Conservation (phyloP, 2,113 vertebrate species). For the Otolemur garnettii region DNA sequence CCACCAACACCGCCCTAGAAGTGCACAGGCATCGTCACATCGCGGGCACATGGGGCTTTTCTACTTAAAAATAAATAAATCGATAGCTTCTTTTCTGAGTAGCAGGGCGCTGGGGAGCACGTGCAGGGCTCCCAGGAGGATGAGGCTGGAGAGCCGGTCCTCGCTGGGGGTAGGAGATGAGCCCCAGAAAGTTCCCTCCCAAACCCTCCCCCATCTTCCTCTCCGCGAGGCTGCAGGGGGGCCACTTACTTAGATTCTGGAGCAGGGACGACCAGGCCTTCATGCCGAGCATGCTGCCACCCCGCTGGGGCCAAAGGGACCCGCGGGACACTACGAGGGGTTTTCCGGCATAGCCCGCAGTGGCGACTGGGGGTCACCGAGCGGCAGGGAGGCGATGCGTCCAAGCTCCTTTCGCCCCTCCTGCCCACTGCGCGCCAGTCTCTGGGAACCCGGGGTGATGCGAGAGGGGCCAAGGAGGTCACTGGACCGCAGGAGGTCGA, state of each 20-base stretch:
- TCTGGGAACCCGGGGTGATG: neutral
- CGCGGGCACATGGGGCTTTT: neutral
- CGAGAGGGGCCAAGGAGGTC: neutral
- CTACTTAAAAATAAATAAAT: slow-evolving; percentile 48
- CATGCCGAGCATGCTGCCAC: slow-evolving; percentile 75
- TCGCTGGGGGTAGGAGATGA: neutral
- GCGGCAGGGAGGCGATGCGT: neutral
- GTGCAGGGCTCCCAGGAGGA: neutral
- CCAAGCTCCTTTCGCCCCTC: neutral
- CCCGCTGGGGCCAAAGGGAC: neutral
- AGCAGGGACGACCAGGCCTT: slow-evolving; percentile 86
- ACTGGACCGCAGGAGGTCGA: neutral
- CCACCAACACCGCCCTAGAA: neutral
- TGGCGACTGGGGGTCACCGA: neutral
- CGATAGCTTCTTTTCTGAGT: slow-evolving; percentile 10
- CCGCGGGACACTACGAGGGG: neutral
- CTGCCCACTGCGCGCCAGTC: neutral
- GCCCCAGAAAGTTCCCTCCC: neutral
- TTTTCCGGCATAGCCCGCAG: neutral
- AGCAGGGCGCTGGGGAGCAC: neutral
- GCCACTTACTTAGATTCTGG: slow-evolving; percentile 87
- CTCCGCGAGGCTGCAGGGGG: neutral
- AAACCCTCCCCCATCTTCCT: neutral
- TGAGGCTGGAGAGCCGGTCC: neutral
- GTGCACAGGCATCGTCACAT: neutral